Percentiles rank a stretch among this genome's conserved stretches.
Evolutionary conservation across 2,113 vertebrate species (phyloP).

Genomic region (Mobula hypostoma): DNA sequence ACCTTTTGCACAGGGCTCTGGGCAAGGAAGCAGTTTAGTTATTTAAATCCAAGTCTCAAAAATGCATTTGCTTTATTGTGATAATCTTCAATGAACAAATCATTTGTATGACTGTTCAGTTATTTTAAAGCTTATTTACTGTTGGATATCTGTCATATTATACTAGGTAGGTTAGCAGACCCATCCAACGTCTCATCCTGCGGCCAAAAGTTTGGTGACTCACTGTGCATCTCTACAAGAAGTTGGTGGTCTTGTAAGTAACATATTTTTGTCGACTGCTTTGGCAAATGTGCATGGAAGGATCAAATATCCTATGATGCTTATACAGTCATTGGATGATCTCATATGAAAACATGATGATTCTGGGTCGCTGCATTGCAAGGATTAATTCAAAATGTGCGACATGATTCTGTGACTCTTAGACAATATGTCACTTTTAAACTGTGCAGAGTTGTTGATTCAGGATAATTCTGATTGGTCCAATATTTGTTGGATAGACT

Average conservation of each 20-base stretch:
- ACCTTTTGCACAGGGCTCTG: background rate
- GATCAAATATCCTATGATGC: background rate
- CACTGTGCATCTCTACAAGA: constrained; percentile 49
- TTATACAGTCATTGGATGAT: background rate
- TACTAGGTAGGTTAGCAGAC: constrained; percentile 59
- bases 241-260: constrained; percentile 71
- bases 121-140: background rate
- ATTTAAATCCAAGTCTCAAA: background rate
- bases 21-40: background rate
- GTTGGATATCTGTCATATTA: constrained; percentile 34
- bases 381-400: background rate
- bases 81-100: background rate
- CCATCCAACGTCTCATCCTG: constrained; percentile 44
- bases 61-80: background rate
- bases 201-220: constrained; percentile 47
- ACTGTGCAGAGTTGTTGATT: background rate
- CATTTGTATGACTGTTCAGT: background rate
- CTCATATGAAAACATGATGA: background rate
- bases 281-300: background rate
- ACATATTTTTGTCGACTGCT: background rate
- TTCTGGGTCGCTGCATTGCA: background rate
- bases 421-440: background rate
- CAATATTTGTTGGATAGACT: background rate
- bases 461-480: background rate
- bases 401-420: too few relatives aligned